Evolutionary conservation across 2,113 vertebrate genomes (phyloP).

Genomic region (Gallinago paraguaiae): DNA sequence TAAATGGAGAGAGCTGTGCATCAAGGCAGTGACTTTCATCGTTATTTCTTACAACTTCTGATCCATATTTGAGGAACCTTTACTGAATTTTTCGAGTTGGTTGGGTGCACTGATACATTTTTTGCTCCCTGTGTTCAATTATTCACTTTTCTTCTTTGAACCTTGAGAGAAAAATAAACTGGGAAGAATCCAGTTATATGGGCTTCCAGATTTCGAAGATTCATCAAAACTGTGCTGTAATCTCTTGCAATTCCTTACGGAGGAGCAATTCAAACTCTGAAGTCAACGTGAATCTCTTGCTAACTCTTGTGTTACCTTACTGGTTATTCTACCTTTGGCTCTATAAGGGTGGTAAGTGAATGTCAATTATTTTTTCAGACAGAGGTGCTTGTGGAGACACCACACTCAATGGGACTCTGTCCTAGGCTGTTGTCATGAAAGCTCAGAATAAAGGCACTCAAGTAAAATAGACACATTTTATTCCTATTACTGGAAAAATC

Average conservation of each 20-base stretch:
- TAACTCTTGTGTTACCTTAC: not conserved
- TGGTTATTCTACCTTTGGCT: not conserved
- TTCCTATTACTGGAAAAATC: not conserved
- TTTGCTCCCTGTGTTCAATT: not conserved
- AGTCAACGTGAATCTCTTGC: not conserved
- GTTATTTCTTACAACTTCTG: not conserved
- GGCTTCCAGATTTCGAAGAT: not conserved
- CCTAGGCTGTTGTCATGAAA: not conserved
- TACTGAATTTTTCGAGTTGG: not conserved
- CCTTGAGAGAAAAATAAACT: not conserved
- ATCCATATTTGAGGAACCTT: not conserved
- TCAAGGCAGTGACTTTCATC: not conserved
- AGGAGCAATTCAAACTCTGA: not conserved
- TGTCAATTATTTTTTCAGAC: not conserved
- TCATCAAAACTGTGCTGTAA: not conserved
- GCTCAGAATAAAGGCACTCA: not conserved
- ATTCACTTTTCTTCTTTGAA: not conserved
- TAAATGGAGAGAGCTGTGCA: not conserved
- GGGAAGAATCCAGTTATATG: not conserved
- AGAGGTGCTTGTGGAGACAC: not conserved
- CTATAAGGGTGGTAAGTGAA: not conserved
- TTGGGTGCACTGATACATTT: not conserved
- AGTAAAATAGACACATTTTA: not conserved
- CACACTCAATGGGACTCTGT: not conserved
- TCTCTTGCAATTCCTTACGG: not conserved